Conservation (phyloP, 2,113 vertebrate genomes). For the Clupea harengus region DNA sequence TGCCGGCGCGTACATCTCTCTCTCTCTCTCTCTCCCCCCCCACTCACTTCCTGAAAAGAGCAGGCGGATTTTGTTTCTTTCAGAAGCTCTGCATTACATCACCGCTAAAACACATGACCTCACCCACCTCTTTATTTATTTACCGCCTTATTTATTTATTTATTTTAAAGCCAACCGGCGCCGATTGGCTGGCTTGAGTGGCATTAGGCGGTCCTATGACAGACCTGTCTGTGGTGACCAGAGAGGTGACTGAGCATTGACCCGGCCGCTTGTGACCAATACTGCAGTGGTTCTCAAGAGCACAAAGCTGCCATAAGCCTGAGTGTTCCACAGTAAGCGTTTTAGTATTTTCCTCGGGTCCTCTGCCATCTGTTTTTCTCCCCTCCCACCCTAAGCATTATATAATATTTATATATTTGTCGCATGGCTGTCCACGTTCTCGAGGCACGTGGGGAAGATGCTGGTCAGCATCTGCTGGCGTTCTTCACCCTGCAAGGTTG, state of each 20-base stretch:
- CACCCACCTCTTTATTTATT: conserved; percentile 10
- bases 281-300: conserved; percentile 61
- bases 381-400: neutral
- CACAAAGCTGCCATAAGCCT: conserved; percentile 70
- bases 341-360: conserved; percentile 62
- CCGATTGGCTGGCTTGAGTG: neutral
- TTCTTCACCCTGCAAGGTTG: neutral
- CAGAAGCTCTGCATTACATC: neutral
- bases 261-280: neutral
- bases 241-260: neutral
- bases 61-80: conserved; percentile 1
- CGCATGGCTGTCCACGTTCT: conserved; percentile 33
- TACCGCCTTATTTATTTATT: neutral
- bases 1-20: neutral
- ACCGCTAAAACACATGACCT: conserved; percentile 4
- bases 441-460: conserved; percentile 41
- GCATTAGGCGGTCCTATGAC: neutral
- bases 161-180: neutral
- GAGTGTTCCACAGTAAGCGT: conserved; percentile 71
- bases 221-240: neutral
- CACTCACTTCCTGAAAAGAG: conserved; percentile 17
- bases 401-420: conserved; percentile 63
- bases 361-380: conserved; percentile 65
- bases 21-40: neutral
- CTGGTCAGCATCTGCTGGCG: conserved; percentile 12